phyloP scores from a whole-genome alignment of 2,888 invertebrate genomes.

The Drosophila sordidula region DNA sequence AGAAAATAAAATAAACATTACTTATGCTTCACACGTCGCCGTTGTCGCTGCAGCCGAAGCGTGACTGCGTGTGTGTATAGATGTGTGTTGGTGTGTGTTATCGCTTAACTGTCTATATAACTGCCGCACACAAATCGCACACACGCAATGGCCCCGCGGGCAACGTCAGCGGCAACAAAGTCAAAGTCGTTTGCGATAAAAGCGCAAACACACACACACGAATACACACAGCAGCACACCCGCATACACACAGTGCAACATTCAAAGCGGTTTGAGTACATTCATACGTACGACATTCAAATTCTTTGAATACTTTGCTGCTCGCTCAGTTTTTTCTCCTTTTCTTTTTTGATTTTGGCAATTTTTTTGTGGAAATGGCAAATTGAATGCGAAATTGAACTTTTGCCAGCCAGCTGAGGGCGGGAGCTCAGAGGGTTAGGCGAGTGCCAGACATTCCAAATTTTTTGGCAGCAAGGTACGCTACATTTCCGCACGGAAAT shows the following conservation, averaged over 20 bases:
- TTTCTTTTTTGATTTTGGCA: slow-evolving; percentile 27
- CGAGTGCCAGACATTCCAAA: slow-evolving; percentile 27
- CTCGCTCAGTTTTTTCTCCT: slow-evolving; percentile 1
- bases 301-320: slow-evolving; percentile 43
- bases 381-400: slow-evolving; percentile 80
- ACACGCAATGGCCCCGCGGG: slow-evolving; percentile 23
- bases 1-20: slow-evolving; percentile 66
- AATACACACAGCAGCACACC: slow-evolving; percentile 7
- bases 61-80: slow-evolving; percentile 30
- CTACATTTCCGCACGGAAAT: slow-evolving; percentile 70
- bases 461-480: slow-evolving; percentile 43
- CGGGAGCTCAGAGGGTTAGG: background rate
- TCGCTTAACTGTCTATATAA: slow-evolving; percentile 61
- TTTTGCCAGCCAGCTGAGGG: slow-evolving; percentile 52
- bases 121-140: slow-evolving; percentile 8
- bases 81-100: slow-evolving; percentile 46
- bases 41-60: slow-evolving; percentile 57
- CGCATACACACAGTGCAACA: slow-evolving; percentile 12
- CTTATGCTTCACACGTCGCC: slow-evolving; percentile 71
- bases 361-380: slow-evolving; percentile 68
- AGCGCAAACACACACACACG: slow-evolving; percentile 43
- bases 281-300: slow-evolving; percentile 43
- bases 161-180: slow-evolving; percentile 37
- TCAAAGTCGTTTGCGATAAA: slow-evolving; percentile 65
- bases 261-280: slow-evolving; percentile 21